Conservation (phyloP, 2,113 vertebrate species). For the Gopherus evgoodei region DNA sequence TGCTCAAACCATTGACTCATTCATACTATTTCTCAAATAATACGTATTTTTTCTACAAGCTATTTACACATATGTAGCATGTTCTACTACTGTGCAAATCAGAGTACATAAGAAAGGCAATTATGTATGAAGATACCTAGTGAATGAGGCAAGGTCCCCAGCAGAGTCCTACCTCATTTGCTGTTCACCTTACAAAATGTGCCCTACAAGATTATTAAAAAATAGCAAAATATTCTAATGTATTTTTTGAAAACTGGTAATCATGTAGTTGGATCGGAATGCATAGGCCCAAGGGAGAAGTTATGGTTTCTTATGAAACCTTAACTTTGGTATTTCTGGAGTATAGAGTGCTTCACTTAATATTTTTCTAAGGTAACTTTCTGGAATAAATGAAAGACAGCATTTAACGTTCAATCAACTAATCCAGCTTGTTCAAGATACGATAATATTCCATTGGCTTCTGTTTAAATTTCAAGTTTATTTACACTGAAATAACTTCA, state of each 20-base stretch:
- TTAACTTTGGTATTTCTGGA: background rate
- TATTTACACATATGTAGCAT: background rate
- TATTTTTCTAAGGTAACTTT: background rate
- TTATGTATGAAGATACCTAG: background rate
- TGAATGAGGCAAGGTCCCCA: background rate
- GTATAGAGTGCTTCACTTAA: background rate
- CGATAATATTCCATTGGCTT: background rate
- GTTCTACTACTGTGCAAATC: background rate
- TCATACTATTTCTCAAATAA: background rate
- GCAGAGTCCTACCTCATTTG: background rate
- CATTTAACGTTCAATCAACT: background rate
- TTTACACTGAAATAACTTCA: constrained; percentile 38
- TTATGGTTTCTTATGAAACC: background rate
- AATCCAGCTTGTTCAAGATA: background rate
- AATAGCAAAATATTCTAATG: constrained; percentile 9
- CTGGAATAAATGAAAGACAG: background rate
- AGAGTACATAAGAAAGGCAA: background rate
- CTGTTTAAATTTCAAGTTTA: background rate
- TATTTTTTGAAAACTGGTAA: constrained; percentile 35
- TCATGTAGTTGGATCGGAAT: constrained; percentile 28
- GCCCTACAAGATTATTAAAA: constrained; percentile 23
- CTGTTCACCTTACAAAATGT: background rate
- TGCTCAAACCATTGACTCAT: background rate
- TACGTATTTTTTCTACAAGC: background rate
- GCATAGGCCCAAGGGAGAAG: background rate